Base-by-base conservation (phyloP, 2,888 invertebrate species). In the Metacarcinus magister region DNA sequence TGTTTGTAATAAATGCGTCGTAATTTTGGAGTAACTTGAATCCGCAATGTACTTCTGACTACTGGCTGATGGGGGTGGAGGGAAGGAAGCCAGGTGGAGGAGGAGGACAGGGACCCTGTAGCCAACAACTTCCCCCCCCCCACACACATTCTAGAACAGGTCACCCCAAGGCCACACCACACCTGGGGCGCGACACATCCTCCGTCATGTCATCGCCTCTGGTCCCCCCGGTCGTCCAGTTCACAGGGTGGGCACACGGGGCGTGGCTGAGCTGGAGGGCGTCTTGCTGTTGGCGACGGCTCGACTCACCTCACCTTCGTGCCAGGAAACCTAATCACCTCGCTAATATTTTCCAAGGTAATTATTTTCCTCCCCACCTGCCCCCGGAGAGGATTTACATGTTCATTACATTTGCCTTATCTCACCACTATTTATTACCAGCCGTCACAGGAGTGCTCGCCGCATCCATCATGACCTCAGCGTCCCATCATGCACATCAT, bases 351-450 rank as follows among this genome's bases (percentile, higher is more conserved):
- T 32, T 32, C 4, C 28, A 28, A 82, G 82, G 82, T 32, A 82
- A 82, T 82, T 82, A 82, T 82, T 28, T 32, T 32, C 82, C 82
- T 82, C 82, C 32, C 82, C 5, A 3, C 82, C 32, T 32, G 16
- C 28, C 82, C 32, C 32, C 4, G 5, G 16, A 60, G 82, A 94
- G 67, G 82, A 94, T 94, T 44, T n/a, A 82, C 44, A 46, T 94
- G 46, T 75, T 94, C 60, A 94, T 94, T 94, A 94, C 75, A 75
- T 44, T 82, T 75, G 43, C 82, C 94, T 94, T 94, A 94, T 82
- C 82, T 82, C 93, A 19, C 67, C 39, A 44, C 44, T 82, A 94
- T 94, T 94, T n/a, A 94, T 94, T 75, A 94, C 75, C 43, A 7
- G 39, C 43, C 75, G 48, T 46, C 46, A 54, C 54, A n/a, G 48